Evolutionary conservation across 1,140 invertebrate species (phyloP), one percentile per base, ranked within the genome.

Genomic region (Penaeus japonicus): DNA sequence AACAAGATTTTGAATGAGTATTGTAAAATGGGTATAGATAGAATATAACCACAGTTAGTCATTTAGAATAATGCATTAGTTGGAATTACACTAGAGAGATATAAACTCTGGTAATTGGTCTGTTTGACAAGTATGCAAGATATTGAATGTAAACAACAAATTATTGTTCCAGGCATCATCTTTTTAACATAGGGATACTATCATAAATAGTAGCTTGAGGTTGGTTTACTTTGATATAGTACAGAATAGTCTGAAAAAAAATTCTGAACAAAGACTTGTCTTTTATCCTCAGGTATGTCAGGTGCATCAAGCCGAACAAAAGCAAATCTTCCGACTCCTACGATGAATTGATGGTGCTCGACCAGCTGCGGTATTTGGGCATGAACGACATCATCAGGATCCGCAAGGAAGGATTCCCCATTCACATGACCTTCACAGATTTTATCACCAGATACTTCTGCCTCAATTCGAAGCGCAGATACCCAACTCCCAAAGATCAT

Each of bases 351-450:
- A 94, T 98, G 82, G 97, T 99, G 2, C 93, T 98, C 59, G 96
- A 97, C 91, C 98, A 99, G 93, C 93, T 99, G 10, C 95, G 96
- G 90, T 99, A 99, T 93, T 94, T 99, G 73, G 98, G 98, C 75
- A 99, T 99, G 97, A 93, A 98, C 91, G 98, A 99, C 92, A 98
- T 99, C 89, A 98, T 99, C 91, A 94, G 97, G 83, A 99, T 99
- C 85, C 94, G 97, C 57, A 96, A 96, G 91, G 97, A 98, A 93
- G 98, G 98, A 1, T 99, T 96, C 93, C 98, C 97, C 0, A 95
- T 98, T 87, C 97, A 99, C 92, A 94, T 98, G 92, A 93, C 94
- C 3, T 95, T 96, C 90, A 94, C 95, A 59, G 95, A 96, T 65
- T 99, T 98, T 92, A 92, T 96, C n/a, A 92, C 93, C 57, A 94